Percentiles rank a stretch among this genome's conserved stretches.
These are phyloP conservation scores for Eudyptes chrysolophus DNA, from an alignment of 2,113 vertebrate genomes.

Conservation along the genomic window DNA sequence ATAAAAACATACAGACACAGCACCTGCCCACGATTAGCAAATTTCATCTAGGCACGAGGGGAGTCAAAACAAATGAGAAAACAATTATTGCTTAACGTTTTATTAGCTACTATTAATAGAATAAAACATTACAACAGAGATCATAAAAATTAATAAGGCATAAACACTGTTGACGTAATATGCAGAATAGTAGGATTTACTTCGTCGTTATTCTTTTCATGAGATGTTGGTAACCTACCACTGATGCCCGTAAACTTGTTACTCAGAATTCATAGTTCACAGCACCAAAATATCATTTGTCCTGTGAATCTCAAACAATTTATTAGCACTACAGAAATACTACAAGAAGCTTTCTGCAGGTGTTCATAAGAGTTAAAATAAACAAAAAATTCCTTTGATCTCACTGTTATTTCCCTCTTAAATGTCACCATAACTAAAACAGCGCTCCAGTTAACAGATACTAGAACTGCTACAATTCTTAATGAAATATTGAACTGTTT, in stretches of 20 bases:
- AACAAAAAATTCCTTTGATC: not conserved
- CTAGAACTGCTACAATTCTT: not conserved
- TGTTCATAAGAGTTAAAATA: not conserved
- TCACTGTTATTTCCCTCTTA: not conserved
- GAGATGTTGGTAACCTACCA: not conserved
- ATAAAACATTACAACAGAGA: not conserved
- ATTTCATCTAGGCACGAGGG: not conserved
- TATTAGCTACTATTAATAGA: not conserved
- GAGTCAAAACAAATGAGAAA: not conserved
- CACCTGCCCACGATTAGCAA: not conserved
- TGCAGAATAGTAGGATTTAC: not conserved
- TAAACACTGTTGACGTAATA: not conserved
- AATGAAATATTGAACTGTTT: not conserved
- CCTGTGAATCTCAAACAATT: not conserved
- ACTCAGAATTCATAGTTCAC: not conserved
- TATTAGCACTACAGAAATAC: not conserved
- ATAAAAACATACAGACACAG: not conserved
- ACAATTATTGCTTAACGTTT: not conserved
- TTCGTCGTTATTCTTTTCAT: not conserved
- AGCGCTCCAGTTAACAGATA: not conserved
- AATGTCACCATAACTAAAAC: not conserved
- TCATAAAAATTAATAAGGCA: not conserved
- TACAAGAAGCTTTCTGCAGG: not conserved
- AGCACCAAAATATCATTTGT: not conserved
- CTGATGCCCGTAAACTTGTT: fast-evolving